These are phyloP conservation scores for Rhingia campestris DNA, from an alignment of 2,888 invertebrate species.

Conservation along the genomic window DNA sequence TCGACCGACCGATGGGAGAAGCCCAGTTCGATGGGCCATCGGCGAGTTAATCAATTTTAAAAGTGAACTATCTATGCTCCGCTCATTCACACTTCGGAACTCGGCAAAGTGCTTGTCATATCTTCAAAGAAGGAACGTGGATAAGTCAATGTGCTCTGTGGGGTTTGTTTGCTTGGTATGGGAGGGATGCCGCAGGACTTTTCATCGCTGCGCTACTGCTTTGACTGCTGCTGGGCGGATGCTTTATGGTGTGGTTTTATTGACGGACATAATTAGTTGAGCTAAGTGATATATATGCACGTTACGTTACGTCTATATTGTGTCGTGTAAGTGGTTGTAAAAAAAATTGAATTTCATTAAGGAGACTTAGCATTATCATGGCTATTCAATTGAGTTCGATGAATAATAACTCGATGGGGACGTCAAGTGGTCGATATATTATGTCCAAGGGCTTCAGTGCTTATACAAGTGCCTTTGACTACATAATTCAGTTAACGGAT, in stretches of 20 bases:
- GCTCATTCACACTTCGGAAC: slow-evolving; percentile 12
- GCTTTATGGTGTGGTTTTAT: slow-evolving; percentile 26
- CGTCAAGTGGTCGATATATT: not conserved
- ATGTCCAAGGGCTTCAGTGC: not conserved
- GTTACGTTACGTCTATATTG: slow-evolving; percentile 4
- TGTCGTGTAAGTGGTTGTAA: not conserved
- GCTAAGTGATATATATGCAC: slow-evolving; percentile 8
- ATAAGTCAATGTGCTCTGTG: slow-evolving; percentile 32
- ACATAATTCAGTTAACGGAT: no score
- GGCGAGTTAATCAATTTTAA: slow-evolving; percentile 69
- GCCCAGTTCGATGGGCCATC: slow-evolving; percentile 28
- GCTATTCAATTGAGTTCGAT: not conserved
- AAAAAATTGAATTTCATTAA: slow-evolving; percentile 42
- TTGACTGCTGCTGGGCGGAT: not conserved
- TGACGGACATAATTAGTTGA: slow-evolving; percentile 58
- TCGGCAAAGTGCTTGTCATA: slow-evolving; percentile 62
- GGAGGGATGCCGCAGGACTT: not conserved
- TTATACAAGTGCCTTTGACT: not conserved
- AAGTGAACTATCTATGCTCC: slow-evolving; percentile 34
- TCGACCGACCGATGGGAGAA: slow-evolving; percentile 6
- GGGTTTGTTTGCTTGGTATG: slow-evolving; percentile 17
- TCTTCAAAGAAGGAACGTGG: slow-evolving; percentile 45
- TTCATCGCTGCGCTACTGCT: not conserved
- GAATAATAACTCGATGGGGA: not conserved
- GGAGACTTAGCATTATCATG: not conserved